Evolutionary conservation across 1,140 invertebrate species (phyloP), one percentile per base, ranked within the genome.

Genomic region (Ips typographus): DNA sequence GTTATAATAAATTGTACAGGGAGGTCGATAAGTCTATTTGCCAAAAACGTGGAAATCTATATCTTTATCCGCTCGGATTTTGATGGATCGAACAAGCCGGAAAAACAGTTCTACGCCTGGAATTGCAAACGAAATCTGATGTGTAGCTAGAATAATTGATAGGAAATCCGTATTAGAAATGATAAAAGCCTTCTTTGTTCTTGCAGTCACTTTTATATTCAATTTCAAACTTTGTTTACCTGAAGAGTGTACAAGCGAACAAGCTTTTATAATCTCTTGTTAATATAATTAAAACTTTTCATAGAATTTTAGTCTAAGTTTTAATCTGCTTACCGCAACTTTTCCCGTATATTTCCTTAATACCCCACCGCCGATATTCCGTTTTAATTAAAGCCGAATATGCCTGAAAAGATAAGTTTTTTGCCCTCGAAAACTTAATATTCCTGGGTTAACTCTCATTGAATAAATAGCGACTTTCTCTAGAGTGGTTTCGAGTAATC

Each of bases 31-130:
- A 47, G 43, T 47, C 43, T 47, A 47, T 47, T 47, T 47, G 43
- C 43, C 43, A 4, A 4, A 8, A 8, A 4, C 8, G 43, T n/a
- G 43, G 8, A 47, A 8, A 47, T 47, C 8, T 47, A 47, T 47
- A 47, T 4, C 43, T 8, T 47, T 4, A 4, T 47, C 8, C 8
- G 43, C n/a, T n/a, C n/a, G 43, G 8, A 47, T 47, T 47, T 47
- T 47, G 43, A 47, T 47, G 43, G 43, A 47, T 47, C 43, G 43
- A 47, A n/a, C n/a, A n/a, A n/a, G n/a, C n/a, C n/a, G n/a, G n/a
- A n/a, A n/a, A n/a, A n/a, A n/a, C n/a, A n/a, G n/a, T n/a, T n/a
- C n/a, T n/a, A n/a, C n/a, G n/a, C n/a, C n/a, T n/a, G 43, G 43
- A 8, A 4, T 47, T 47, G 4, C 8, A 47, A 8, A 47, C 43